A percentile compares a stretch with the other conserved stretches of the same genome.
Evolutionary conservation across 1,140 invertebrate species (phyloP).

Genomic region (Bombus breviceps): DNA sequence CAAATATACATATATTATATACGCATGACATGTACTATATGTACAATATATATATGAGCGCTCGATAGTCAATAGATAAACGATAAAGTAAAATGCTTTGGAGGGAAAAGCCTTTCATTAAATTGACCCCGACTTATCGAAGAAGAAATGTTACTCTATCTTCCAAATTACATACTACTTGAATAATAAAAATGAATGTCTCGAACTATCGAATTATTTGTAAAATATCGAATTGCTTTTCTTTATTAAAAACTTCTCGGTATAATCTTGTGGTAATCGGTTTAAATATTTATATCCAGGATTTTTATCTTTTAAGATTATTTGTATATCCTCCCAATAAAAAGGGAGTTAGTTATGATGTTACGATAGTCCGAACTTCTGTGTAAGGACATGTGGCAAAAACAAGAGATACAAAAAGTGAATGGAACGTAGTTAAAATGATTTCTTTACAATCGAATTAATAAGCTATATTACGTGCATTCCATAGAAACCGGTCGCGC

Average conservation of each 20-base stretch:
- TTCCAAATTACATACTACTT: no score
- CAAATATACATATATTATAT: not conserved
- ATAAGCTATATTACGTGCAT: conserved; percentile 12
- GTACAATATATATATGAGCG: not conserved
- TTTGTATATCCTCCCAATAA: not conserved
- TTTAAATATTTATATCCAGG: not conserved
- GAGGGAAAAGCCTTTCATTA: not conserved
- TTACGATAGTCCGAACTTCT: not conserved
- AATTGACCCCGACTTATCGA: not conserved
- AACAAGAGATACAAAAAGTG: not conserved
- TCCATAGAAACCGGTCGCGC: conserved; percentile 45
- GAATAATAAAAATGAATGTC: no score
- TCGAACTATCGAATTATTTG: no score
- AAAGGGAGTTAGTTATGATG: not conserved
- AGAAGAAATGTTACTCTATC: not conserved
- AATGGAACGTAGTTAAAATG: conserved; percentile 13
- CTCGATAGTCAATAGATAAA: not conserved
- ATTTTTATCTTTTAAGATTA: not conserved
- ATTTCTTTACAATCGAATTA: conserved; percentile 41
- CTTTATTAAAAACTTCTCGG: no score
- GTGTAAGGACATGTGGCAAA: no score
- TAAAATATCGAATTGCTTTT: no score
- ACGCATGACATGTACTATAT: not conserved
- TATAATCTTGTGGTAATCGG: not conserved
- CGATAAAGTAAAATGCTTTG: not conserved